phyloP scores from a whole-genome alignment of 2,888 invertebrate genomes.

The Cabera pusaria region DNA sequence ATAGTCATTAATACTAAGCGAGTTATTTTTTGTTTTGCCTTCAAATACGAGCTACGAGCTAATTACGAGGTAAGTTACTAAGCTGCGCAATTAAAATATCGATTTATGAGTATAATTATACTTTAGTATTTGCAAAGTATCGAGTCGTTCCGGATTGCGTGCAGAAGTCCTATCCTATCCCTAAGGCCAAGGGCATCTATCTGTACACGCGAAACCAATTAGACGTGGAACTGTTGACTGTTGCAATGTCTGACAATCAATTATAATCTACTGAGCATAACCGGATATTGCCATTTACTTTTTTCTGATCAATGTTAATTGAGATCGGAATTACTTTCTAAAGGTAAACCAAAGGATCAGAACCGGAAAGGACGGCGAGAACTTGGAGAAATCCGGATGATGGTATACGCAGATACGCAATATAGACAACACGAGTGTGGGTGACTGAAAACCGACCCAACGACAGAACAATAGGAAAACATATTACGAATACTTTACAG shows the following conservation, averaged over 20 bases:
- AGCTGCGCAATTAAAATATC: constrained; percentile 13
- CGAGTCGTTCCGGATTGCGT: constrained; percentile 27
- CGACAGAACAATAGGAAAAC: too few species aligned
- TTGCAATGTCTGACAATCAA: constrained; percentile 46
- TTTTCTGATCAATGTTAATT: constrained; percentile 12
- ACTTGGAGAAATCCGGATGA: too few species aligned
- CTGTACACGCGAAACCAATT: constrained; percentile 59
- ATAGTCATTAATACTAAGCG: too few species aligned
- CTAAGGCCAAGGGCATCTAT: constrained; percentile 62
- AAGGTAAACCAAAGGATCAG: neutral
- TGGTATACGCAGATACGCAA: too few species aligned
- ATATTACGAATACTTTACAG: too few species aligned
- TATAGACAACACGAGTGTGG: too few species aligned
- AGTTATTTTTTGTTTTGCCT: too few species aligned
- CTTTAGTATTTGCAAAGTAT: constrained; percentile 3
- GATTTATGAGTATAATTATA: constrained; percentile 5
- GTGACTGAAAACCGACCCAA: too few species aligned
- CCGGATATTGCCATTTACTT: constrained; percentile 37
- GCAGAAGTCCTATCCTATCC: constrained; percentile 31
- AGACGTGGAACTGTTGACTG: constrained; percentile 35
- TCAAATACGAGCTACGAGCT: too few species aligned
- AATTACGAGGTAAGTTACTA: constrained; percentile 5
- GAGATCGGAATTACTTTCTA: constrained; percentile 9
- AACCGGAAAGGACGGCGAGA: constrained; percentile 1
- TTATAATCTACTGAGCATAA: constrained; percentile 35